Base-by-base conservation (phyloP, 2,113 vertebrate genomes). In the Australoheros scitulus region DNA sequence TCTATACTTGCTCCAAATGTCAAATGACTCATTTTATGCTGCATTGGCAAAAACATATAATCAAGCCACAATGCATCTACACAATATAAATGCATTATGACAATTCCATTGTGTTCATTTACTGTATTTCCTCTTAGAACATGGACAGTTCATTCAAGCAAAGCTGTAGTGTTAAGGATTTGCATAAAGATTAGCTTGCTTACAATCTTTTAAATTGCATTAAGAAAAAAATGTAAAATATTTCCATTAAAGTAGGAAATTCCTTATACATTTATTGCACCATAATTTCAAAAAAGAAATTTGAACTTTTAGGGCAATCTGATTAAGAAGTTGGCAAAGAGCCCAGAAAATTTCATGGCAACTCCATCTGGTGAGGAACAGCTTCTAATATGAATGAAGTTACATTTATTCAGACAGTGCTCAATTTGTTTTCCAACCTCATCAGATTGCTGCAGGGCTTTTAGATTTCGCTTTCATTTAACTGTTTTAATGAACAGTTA, bases 161-260 rank as follows among this genome's bases (percentile, higher is more conserved):
- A 43, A 43, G 0, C 36, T 1, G 0, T 18, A 50, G 41, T 0
- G 14, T 68, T 47, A 26, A 47, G 64, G 41, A 29, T 70, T 43
- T 70, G 26, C 64, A 26, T 50, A 70, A 17, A 50, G 41, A 70
- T 50, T 29, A 50, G 64, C 41, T 50, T 70, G 24, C 64, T 70
- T 70, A 29, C 15, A 11, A 18, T 50, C 22, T 29, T 50, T 70
- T 52, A 50, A 50, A 0, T 47, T 1, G 24, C 22, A 68, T 50
- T 0, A 29, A 13, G 11, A 43, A 43, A 3, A 41, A 1, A 68
- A 14, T 68, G n/a, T 29, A 50, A 68, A 68, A 70, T 70, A 70
- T 41, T 7, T 3, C 47, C 14, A 11, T 47, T 68, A 50, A 68
- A 18, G 64, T 26, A 50, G 5, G 18, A 41, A 47, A 47, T 68